Base-by-base conservation (phyloP, 2,888 invertebrate genomes). In the Ellobium chinense region DNA sequence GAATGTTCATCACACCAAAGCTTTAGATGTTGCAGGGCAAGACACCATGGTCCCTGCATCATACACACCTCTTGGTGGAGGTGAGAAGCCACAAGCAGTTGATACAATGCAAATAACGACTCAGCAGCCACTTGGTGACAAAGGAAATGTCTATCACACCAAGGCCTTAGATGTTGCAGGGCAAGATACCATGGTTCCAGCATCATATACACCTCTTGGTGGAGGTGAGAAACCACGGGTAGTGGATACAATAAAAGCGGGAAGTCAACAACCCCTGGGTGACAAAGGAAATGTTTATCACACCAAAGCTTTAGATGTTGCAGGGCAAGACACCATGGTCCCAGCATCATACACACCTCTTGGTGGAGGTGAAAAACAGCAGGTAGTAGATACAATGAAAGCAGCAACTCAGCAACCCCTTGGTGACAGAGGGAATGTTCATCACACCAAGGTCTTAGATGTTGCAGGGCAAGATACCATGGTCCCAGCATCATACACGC, bases 161-260 rank as follows among this genome's bases (percentile, higher is more conserved):
- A 58, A 78, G 27, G 74, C 78, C 24, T 65, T 82, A 21, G 78
- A 82, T 70, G 75, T 82, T 5, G 37, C 65, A 34, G 74, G 66
- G n/a, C 69, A 78, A 54, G 82, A 82, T 65, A 56, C 27, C 0
- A 37, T 78, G 31, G 56, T 39, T 31, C n/a, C 62, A n/a, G 29
- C 60, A 27, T 46, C 66, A 4, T 58, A 27, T 18, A 58, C 63
- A 60, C 65, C 76, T 58, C 36, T 46, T 2, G 76, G 72, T 29
- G 54, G 62, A 60, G n/a, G n/a, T n/a, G n/a, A n/a, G n/a, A 1
- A 72, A 73, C 58, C 56, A 56, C 62, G 14, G 2, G 3, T 29
- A 1, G 3, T 36, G 1, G 18, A 68, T 29, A 36, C 63, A 14
- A 56, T 56, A 34, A 58, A 29, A 29, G 29, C 36, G 14, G 7